Evolutionary conservation across 2,888 invertebrate genomes (phyloP).

Genomic region (Pharmacophagus antenor): DNA sequence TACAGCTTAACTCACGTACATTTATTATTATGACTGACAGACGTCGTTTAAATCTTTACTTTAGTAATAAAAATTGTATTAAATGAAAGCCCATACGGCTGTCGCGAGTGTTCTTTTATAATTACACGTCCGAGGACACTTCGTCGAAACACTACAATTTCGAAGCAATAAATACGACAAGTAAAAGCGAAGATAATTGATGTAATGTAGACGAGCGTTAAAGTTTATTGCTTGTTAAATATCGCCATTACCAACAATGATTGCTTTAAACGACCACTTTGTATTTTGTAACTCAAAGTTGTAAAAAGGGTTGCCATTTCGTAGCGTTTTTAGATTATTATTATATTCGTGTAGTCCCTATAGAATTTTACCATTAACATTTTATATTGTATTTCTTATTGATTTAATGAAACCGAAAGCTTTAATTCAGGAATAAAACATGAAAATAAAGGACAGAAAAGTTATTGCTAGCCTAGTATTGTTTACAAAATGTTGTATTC

Average conservation of each 20-base stretch:
- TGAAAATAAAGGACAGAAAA: no score
- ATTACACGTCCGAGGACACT: slow-evolving; percentile 6
- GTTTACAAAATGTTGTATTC: no score
- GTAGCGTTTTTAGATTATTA: neutral
- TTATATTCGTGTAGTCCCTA: neutral
- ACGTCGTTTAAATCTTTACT: slow-evolving; percentile 11
- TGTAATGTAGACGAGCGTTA: slow-evolving; percentile 20
- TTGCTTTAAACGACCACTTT: slow-evolving; percentile 20
- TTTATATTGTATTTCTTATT: no score
- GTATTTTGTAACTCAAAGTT: slow-evolving; percentile 13
- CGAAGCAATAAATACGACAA: slow-evolving; percentile 23
- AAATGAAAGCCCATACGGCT: slow-evolving; percentile 10
- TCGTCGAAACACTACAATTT: slow-evolving; percentile 18
- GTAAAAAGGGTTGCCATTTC: slow-evolving; percentile 14
- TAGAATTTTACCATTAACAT: neutral
- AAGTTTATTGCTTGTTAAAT: slow-evolving; percentile 33
- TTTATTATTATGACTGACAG: slow-evolving; percentile 29
- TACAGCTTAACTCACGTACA: slow-evolving; percentile 5
- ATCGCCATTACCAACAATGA: slow-evolving; percentile 31
- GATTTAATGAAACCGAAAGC: no score
- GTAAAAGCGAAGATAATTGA: slow-evolving; percentile 24
- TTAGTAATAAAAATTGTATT: slow-evolving; percentile 8
- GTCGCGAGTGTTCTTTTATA: slow-evolving; percentile 3
- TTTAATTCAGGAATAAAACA: no score
- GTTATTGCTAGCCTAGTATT: no score